These are phyloP conservation scores for Spodoptera picta DNA, from an alignment of 2,888 invertebrate species.

Conservation along the genomic window DNA sequence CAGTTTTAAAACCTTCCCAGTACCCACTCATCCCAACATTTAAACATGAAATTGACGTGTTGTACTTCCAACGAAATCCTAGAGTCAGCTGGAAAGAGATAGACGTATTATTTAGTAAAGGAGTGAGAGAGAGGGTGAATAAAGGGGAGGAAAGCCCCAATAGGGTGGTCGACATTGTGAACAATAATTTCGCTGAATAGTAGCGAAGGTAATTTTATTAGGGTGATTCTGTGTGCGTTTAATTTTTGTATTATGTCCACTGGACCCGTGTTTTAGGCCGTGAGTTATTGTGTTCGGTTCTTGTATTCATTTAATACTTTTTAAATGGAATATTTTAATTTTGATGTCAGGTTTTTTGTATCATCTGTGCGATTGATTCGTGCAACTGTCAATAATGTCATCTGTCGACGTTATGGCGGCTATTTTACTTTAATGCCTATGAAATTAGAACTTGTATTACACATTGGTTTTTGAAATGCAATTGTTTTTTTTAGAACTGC, in stretches of 20 bases:
- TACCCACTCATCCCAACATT: conserved; percentile 34
- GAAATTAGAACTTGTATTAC: too few species aligned
- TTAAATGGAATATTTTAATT: too few species aligned
- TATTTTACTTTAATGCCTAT: too few species aligned
- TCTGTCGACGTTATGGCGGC: too few species aligned
- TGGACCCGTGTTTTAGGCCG: conserved; percentile 28
- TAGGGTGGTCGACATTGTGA: conserved; percentile 65
- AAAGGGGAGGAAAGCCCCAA: conserved; percentile 59
- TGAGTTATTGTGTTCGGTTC: conserved; percentile 39
- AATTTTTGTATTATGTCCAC: conserved; percentile 44
- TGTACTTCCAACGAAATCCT: conserved; percentile 42
- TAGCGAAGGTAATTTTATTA: conserved; percentile 59
- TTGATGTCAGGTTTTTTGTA: conserved; percentile 17
- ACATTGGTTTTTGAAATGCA: too few species aligned
- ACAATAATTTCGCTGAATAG: conserved; percentile 67
- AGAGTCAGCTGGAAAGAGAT: conserved; percentile 47
- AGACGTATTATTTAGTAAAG: conserved; percentile 13
- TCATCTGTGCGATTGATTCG: conserved; percentile 16
- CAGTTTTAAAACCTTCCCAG: conserved; percentile 36
- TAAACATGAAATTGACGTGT: conserved; percentile 44
- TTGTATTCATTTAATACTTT: too few species aligned
- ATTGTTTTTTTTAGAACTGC: too few species aligned
- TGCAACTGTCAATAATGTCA: neutral
- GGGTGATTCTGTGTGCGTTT: conserved; percentile 51
- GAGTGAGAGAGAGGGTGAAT: conserved; percentile 48